Evolutionary conservation across 2,113 vertebrate species (phyloP).

Genomic region (Actenoides hombroni): DNA sequence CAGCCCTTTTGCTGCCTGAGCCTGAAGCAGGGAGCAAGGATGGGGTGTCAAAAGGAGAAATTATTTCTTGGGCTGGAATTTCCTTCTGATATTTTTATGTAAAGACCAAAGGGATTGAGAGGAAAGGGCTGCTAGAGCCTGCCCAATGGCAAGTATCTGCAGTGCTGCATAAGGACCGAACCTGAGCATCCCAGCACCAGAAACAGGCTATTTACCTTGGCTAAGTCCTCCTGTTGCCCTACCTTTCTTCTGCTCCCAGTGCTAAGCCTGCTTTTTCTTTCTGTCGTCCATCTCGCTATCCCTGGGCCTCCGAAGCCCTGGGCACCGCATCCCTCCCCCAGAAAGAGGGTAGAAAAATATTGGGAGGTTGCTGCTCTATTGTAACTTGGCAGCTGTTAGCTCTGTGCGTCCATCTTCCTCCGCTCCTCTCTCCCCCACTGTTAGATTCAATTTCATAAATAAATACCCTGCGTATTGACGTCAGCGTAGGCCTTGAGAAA

Average conservation of each 20-base stretch:
- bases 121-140: neutral
- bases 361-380: conserved; percentile 13
- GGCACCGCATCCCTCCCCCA: neutral
- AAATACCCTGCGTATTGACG: conserved; percentile 62
- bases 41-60: neutral
- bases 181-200: neutral
- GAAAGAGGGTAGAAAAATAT: conserved; percentile 17
- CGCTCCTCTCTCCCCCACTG: conserved; percentile 61
- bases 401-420: conserved; percentile 15
- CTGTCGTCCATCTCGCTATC: neutral
- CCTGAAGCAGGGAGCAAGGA: neutral
- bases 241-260: neutral
- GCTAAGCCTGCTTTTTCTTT: neutral
- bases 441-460: conserved; percentile 61
- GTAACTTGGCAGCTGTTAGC: conserved; percentile 23
- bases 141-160: neutral
- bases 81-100: neutral
- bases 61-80: neutral
- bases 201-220: neutral
- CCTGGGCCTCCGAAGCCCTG: neutral
- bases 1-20: neutral
- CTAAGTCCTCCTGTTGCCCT: neutral
- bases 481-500: conserved; percentile 63
- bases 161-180: neutral
- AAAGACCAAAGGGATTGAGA: neutral